Conservation (phyloP, 2,797 vertebrate genomes). For the Micromesistius poutassou region DNA sequence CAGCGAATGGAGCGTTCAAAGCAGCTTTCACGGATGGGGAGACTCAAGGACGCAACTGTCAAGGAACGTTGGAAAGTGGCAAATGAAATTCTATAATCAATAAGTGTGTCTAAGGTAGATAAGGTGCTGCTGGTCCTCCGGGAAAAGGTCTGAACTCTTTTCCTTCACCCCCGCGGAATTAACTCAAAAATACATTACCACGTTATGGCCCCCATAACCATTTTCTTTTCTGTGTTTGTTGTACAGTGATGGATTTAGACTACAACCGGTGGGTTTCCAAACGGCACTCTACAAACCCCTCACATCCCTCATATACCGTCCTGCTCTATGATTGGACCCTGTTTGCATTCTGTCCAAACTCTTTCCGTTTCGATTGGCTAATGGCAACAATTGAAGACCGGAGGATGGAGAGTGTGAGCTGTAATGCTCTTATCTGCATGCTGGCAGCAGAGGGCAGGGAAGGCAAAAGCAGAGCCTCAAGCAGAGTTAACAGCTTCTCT, state of each 20-base stretch:
- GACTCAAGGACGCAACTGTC: constrained; percentile 42
- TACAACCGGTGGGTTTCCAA: constrained; percentile 16
- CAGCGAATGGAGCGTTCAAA: constrained; percentile 25
- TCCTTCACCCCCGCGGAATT: constrained; percentile 24
- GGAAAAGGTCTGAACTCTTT: constrained; percentile 23
- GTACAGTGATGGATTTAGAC: constrained; percentile 16
- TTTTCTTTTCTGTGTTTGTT: constrained; percentile 50
- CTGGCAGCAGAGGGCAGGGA: constrained; percentile 60
- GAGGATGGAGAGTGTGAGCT: constrained; percentile 30
- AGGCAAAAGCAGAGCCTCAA: constrained; percentile 43
- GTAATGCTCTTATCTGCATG: constrained; percentile 70
- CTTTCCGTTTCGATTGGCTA: constrained; percentile 50
- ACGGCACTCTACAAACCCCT: constrained; percentile 31
- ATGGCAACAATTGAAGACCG: constrained; percentile 54
- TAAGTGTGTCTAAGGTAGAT: constrained; percentile 65
- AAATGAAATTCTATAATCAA: constrained; percentile 70
- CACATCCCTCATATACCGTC: constrained; percentile 19
- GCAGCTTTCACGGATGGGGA: constrained; percentile 26
- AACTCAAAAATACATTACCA: constrained; percentile 27
- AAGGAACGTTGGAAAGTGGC: constrained; percentile 45
- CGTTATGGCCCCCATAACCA: constrained; percentile 39
- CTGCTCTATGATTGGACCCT: constrained; percentile 31
- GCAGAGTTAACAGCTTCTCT: constrained; percentile 47
- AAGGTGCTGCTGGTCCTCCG: constrained; percentile 51
- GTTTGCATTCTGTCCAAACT: constrained; percentile 45